Conservation (phyloP, 2,113 vertebrate genomes). For the Oreochromis spilurus region DNA sequence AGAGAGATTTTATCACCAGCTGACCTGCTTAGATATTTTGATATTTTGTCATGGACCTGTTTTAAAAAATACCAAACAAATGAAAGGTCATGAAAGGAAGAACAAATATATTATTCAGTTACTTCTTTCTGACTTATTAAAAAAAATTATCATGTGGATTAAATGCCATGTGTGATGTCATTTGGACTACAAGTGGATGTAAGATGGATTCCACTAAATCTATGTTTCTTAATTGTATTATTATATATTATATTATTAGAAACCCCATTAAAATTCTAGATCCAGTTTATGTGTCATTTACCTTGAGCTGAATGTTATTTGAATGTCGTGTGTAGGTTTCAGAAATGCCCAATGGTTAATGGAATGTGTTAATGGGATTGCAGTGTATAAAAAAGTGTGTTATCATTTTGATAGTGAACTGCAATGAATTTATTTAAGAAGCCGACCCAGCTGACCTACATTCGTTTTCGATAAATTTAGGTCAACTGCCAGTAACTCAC, state of each 20-base stretch:
- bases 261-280: neutral
- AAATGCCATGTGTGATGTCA: neutral
- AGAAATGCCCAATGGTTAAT: neutral
- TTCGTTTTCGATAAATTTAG: too few species aligned
- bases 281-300: rapidly evolving
- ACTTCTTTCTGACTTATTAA: neutral
- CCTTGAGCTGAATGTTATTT: neutral
- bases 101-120: neutral
- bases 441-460: too few species aligned
- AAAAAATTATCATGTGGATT: neutral
- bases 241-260: neutral
- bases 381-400: neutral
- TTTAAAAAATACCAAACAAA: too few species aligned
- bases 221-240: neutral
- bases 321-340: neutral
- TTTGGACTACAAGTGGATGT: neutral
- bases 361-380: neutral
- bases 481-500: neutral
- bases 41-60: neutral
- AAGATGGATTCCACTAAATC: neutral
- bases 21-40: neutral
- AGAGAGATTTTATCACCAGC: neutral
- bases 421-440: too few species aligned
- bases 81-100: neutral
- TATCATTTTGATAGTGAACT: neutral